Evolutionary conservation across 2,888 invertebrate species (phyloP).

Genomic region (Acanthosepion lycidas): DNA sequence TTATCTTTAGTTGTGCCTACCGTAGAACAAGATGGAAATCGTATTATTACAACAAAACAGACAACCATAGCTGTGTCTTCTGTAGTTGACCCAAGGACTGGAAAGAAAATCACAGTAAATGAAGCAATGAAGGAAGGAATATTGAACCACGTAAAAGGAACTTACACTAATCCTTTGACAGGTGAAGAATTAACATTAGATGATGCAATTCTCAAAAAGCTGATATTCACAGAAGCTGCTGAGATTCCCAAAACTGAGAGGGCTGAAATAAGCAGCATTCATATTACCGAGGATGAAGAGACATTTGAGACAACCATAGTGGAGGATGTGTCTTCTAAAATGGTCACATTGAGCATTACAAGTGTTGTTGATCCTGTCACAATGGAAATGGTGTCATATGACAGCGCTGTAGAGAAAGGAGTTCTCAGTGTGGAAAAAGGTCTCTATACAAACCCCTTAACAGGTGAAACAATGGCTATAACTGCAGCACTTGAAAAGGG

Average conservation of each 20-base stretch:
- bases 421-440: slow-evolving; percentile 84
- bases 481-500: slow-evolving; percentile 86
- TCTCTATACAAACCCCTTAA: slow-evolving; percentile 81
- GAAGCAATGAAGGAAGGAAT: slow-evolving; percentile 94
- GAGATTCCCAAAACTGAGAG: slow-evolving; percentile 72
- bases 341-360: slow-evolving; percentile 67
- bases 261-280: slow-evolving; percentile 79
- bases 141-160: slow-evolving; percentile 87
- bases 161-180: slow-evolving; percentile 80
- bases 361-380: slow-evolving; percentile 82
- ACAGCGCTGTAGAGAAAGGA: slow-evolving; percentile 93
- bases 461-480: slow-evolving; percentile 85
- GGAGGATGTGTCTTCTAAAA: slow-evolving; percentile 74
- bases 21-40: slow-evolving; percentile 89
- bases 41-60: slow-evolving; percentile 77
- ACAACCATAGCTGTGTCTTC: slow-evolving; percentile 70
- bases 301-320: slow-evolving; percentile 78
- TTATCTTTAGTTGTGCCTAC: slow-evolving; percentile 78
- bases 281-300: slow-evolving; percentile 75
- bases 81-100: slow-evolving; percentile 82
- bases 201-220: slow-evolving; percentile 84
- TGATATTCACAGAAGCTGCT: slow-evolving; percentile 81
- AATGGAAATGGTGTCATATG: slow-evolving; percentile 83
- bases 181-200: slow-evolving; percentile 81
- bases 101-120: slow-evolving; percentile 85